Base-by-base conservation (phyloP, 2,797 vertebrate species). In the Cebuella pygmaea region DNA sequence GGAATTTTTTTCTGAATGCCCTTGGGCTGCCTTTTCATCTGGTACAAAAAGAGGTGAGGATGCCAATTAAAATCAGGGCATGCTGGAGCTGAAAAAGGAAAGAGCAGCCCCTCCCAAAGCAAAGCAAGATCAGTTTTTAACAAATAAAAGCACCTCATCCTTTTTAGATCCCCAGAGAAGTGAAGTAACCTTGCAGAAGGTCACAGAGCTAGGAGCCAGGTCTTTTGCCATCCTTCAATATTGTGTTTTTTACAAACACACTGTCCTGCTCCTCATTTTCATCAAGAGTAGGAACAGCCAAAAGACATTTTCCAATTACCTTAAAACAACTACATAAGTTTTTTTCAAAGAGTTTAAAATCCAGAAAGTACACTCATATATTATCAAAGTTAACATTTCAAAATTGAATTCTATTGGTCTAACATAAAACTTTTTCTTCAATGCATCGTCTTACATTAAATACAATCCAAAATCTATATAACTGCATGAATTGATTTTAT, bases 1-100 rank as follows among this genome's bases (percentile, higher is more conserved):
- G 94, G 93, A 95, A 98, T 96, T 89, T 94, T 96, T 67, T 89
- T 92, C 52, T 26, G 48, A 94, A 88, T 72, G 59, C 82, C 97
- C 96, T 41, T 7, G 4, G 81, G 96, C 89, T 96, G 39, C 80
- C 70, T 97, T 90, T 85, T 96, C 94, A 89, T 92, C 90, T 70
- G 46, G 64, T 22, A 88, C 81, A 76, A 41, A 79, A 70, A 75
- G 67, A 87, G 46, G 74, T 75, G 55, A 95, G 52, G 14, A 39
- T 59, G 64, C 74, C 72, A 64, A 92, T 93, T 92, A 97, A 97
- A 94, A 92, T 48, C 72, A 75, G 89, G 80, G 22, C 39, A 7
- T 2, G 36, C 1, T 26, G 88, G 70, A 82, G 44, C 52, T 52
- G 59, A 78, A 74, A 86, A 83, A 81, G 61, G 30, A 84, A 86